A percentile compares a stretch with the other conserved stretches of the same genome.
Evolutionary conservation across 2,797 vertebrate species (phyloP).

Genomic region (Takifugu ocellatus): DNA sequence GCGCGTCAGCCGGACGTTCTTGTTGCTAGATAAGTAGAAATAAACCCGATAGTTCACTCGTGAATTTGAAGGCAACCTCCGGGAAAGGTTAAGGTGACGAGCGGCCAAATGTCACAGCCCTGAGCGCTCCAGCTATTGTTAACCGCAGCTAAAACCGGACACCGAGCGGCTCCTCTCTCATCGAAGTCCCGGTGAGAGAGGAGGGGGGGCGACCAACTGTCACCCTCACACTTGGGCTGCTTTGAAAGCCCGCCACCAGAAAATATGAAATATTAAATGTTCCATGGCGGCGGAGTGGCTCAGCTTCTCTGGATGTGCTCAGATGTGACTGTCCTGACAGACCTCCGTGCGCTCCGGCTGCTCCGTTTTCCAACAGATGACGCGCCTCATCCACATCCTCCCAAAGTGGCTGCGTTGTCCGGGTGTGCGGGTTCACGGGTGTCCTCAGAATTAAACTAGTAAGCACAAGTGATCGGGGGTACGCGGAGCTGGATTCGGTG

Average conservation of each 20-base stretch:
- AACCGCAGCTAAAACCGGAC: slow-evolving; percentile 29
- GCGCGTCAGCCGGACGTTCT: too few species aligned
- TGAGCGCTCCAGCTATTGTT: slow-evolving; percentile 54
- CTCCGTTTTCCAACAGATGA: slow-evolving; percentile 48
- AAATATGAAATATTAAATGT: slow-evolving; percentile 19
- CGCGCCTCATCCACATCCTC: slow-evolving; percentile 41
- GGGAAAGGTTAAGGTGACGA: slow-evolving; percentile 23
- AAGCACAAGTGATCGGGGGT: slow-evolving; percentile 1
- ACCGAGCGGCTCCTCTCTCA: slow-evolving; percentile 58
- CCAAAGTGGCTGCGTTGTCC: slow-evolving; percentile 39
- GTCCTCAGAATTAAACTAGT: slow-evolving; percentile 27
- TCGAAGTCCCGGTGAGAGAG: slow-evolving; percentile 54
- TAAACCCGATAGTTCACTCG: too few species aligned
- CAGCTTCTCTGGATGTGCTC: slow-evolving; percentile 4
- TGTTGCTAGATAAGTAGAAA: too few species aligned
- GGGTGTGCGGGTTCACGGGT: slow-evolving; percentile 14
- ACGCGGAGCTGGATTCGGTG: slow-evolving; percentile 2
- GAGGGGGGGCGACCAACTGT: slow-evolving; percentile 70
- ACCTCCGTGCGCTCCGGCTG: slow-evolving; percentile 50
- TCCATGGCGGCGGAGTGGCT: slow-evolving; percentile 22
- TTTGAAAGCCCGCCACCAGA: slow-evolving; percentile 5
- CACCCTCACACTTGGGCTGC: slow-evolving; percentile 47
- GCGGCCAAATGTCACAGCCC: slow-evolving; percentile 35
- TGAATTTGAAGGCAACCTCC: slow-evolving; percentile 14
- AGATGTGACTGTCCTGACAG: slow-evolving; percentile 16